Percentiles rank a stretch among this genome's conserved stretches.
Evolutionary conservation across 2,888 invertebrate genomes (phyloP).

Genomic region (Nymphalis c-album): DNA sequence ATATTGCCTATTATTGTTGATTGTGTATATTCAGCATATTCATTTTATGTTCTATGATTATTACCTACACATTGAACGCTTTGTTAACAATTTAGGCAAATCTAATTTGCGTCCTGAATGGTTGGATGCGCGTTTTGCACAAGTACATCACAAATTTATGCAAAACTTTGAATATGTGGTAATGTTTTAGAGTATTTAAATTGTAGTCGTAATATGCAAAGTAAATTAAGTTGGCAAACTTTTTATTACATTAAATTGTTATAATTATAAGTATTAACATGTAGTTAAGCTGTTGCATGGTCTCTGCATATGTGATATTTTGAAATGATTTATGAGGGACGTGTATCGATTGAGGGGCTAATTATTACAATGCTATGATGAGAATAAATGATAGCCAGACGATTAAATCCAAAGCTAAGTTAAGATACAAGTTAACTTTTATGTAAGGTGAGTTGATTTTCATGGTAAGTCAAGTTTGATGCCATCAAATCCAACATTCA

Average conservation of each 20-base stretch:
- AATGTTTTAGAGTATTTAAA: slow-evolving; percentile 2
- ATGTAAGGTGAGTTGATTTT: no score
- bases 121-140: slow-evolving; percentile 14
- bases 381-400: no score
- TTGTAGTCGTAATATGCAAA: neutral
- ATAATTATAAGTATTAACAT: neutral
- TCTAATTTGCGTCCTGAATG: slow-evolving; percentile 18
- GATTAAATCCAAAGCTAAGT: no score
- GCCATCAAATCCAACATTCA: no score
- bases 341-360: no score
- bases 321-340: no score
- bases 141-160: slow-evolving; percentile 24
- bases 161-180: slow-evolving; percentile 21
- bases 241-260: neutral
- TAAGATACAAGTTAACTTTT: no score
- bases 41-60: slow-evolving; percentile 18
- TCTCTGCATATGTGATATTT: no score
- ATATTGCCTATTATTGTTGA: slow-evolving; percentile 3
- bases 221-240: neutral
- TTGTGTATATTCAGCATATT: slow-evolving; percentile 13
- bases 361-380: no score
- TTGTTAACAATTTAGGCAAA: slow-evolving; percentile 23
- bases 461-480: no score
- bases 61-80: slow-evolving; percentile 18
- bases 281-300: no score